These are phyloP conservation scores for Oncorhynchus mykiss DNA, from an alignment of 2,113 vertebrate species.

Conservation along the genomic window DNA sequence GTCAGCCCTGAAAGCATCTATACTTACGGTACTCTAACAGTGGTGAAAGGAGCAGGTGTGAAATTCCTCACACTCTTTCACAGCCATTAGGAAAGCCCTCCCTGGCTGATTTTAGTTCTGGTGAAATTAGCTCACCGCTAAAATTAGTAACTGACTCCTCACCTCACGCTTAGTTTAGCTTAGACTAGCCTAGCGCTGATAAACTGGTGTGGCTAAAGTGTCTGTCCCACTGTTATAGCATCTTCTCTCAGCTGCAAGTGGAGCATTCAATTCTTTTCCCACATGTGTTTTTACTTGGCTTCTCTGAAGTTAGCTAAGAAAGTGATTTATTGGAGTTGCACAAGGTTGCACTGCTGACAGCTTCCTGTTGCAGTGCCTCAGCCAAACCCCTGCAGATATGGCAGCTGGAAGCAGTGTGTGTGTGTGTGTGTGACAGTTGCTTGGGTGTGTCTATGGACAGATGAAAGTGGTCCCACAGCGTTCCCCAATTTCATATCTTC, in stretches of 20 bases:
- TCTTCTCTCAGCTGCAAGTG: background rate
- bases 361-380: no score
- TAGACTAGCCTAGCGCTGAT: background rate
- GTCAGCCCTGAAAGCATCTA: background rate
- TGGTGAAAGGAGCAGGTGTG: slow-evolving; percentile 15
- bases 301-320: background rate
- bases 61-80: slow-evolving; percentile 17
- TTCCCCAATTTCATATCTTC: background rate
- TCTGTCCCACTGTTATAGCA: background rate
- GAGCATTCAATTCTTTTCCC: background rate
- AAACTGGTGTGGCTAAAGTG: background rate
- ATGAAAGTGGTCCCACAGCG: background rate
- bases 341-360: slow-evolving; percentile 17
- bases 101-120: slow-evolving; percentile 4
- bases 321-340: slow-evolving; percentile 13
- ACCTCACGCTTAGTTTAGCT: background rate
- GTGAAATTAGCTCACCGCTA: background rate
- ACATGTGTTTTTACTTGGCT: background rate
- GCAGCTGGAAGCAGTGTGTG: background rate
- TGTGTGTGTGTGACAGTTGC: background rate
- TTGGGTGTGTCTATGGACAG: slow-evolving; percentile 6
- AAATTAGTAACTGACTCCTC: background rate
- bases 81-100: slow-evolving; percentile 10
- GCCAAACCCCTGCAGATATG: background rate
- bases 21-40: background rate